Conservation (phyloP, 37 sponge, comb jelly and placozoan species). For the Beroe ovata region DNA sequence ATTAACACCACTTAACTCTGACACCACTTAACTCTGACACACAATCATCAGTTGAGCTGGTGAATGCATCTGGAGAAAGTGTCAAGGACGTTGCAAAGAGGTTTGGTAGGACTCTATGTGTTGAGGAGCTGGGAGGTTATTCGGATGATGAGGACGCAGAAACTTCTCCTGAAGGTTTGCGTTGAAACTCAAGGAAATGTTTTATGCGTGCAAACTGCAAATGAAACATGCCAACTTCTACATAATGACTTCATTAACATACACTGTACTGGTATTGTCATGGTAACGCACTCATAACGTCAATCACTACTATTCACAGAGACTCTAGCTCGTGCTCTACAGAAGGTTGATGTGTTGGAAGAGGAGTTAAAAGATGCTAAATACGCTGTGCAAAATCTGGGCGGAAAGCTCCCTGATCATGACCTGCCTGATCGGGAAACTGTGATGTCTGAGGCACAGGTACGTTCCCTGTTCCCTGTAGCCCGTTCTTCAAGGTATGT, state of each 20-base stretch:
- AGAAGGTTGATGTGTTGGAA: constrained; percentile 62
- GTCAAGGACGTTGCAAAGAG: constrained; percentile 62
- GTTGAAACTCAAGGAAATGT: too few species aligned
- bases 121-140: constrained; percentile 49
- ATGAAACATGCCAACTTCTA: too few species aligned
- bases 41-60: neutral
- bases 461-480: too few species aligned
- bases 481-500: too few species aligned
- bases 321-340: constrained; percentile 25
- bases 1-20: too few species aligned
- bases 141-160: constrained; percentile 51
- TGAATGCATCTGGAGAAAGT: constrained; percentile 9
- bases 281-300: too few species aligned
- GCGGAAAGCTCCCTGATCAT: neutral
- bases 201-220: too few species aligned
- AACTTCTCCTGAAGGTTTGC: constrained; percentile 65
- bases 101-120: constrained; percentile 35
- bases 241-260: too few species aligned
- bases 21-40: too few species aligned
- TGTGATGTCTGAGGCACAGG: constrained; percentile 38
- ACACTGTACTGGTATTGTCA: too few species aligned
- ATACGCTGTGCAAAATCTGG: constrained; percentile 6
- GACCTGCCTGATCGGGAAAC: neutral
- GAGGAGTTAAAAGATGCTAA: constrained; percentile 50
- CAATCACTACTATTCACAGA: too few species aligned